A percentile compares a stretch with the other conserved stretches of the same genome.
Conservation (phyloP, 53 echinoderm and acorn worm species). For the Paracentrotus lividus region DNA sequence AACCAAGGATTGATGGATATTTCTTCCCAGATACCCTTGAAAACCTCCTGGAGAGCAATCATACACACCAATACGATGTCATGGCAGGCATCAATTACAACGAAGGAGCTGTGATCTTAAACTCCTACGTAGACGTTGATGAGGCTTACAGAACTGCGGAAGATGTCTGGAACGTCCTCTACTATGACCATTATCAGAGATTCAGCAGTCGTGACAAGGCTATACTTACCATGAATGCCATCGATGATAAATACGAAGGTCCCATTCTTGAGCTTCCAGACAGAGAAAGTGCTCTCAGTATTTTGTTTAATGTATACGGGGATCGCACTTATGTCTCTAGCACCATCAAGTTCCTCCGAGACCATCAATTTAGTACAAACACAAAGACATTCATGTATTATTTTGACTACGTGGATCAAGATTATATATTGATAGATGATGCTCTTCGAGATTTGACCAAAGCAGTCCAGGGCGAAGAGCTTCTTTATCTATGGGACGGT, state of each 20-base stretch:
- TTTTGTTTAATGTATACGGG: neutral
- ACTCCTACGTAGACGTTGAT: neutral
- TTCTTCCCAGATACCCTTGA: conserved; percentile 52
- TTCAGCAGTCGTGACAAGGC: neutral
- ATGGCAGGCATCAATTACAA: conserved; percentile 66
- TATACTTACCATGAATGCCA: neutral
- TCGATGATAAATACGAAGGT: conserved; percentile 5
- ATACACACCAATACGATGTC: conserved; percentile 62
- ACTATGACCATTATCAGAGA: neutral
- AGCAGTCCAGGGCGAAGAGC: conserved; percentile 63
- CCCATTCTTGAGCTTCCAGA: conserved; percentile 33
- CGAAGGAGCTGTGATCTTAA: conserved; percentile 52
- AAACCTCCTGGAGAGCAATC: neutral
- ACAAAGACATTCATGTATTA: conserved; percentile 61
- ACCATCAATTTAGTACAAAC: neutral
- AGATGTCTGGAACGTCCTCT: neutral
- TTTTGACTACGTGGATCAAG: conserved; percentile 62
- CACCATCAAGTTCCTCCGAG: neutral
- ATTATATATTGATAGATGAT: neutral
- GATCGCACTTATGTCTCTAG: conserved; percentile 58
- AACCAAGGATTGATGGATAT: conserved; percentile 66
- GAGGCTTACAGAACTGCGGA: neutral
- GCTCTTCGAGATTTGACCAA: neutral
- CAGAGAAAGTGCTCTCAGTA: neutral
- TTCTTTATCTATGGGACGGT: conserved; percentile 51